Percentiles rank a stretch among this genome's conserved stretches.
Evolutionary conservation across 2,113 vertebrate species (phyloP).

Genomic region (Myotis brandtii): DNA sequence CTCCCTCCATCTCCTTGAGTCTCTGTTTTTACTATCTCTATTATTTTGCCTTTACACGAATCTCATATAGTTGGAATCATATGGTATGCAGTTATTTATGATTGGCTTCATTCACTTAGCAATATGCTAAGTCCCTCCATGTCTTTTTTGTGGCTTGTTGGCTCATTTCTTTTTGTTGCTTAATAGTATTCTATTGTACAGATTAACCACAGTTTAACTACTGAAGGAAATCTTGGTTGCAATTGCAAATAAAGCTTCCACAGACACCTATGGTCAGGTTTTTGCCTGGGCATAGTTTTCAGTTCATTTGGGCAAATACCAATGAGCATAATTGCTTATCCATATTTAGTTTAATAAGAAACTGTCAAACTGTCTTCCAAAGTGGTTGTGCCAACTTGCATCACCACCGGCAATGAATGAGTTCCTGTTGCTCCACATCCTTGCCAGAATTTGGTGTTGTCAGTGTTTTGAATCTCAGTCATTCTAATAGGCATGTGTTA

Average conservation of each 20-base stretch:
- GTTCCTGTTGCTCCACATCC: background rate
- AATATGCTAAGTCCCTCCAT: background rate
- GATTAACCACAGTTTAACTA: background rate
- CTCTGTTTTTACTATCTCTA: background rate
- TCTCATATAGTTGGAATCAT: background rate
- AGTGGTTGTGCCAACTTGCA: background rate
- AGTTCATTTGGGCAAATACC: background rate
- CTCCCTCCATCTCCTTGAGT: background rate
- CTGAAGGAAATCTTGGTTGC: background rate
- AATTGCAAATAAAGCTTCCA: background rate
- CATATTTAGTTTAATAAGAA: background rate
- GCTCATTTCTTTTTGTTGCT: conserved; percentile 13
- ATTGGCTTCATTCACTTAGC: background rate
- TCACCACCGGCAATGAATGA: background rate
- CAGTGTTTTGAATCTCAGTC: background rate
- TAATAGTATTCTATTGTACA: background rate
- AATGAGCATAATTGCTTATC: background rate
- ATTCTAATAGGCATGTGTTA: background rate
- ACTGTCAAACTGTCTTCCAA: background rate
- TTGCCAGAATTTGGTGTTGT: background rate
- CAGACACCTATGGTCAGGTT: background rate
- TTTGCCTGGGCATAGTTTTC: background rate
- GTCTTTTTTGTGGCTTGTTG: background rate
- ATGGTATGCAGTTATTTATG: background rate
- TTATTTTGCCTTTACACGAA: background rate